Evolutionary conservation across 2,797 vertebrate species (phyloP), one percentile per base, ranked within the genome.

Genomic region (Ctenopoma multispine): DNA sequence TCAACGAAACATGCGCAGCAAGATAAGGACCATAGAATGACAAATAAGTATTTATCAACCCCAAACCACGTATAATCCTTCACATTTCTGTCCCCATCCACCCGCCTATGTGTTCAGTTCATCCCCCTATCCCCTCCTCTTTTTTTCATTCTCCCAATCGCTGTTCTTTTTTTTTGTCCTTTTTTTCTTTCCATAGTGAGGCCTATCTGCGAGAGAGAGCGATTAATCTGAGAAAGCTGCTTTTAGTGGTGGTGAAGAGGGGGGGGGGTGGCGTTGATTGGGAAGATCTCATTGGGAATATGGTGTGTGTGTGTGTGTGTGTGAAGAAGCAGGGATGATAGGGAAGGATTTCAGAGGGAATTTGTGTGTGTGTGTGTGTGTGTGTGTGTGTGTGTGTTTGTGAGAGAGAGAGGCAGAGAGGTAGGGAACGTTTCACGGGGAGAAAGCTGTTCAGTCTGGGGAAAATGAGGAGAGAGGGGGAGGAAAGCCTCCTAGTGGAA

Each of bases 31-130:
- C 82, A 58, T 72, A 90, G 91, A 93, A 92, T 86, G 82, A 92
- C 87, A 93, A 92, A 89, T 90, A 92, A 92, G 90, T 92, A 90
- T 93, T 94, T 93, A 94, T 93, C 91, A 88, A 93, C 53, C 77
- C 85, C 88, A 92, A 92, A 92, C 80, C 92, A 93, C 72, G 63
- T 90, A 90, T 94, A 95, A 94, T 95, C 92, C 92, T 73, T 81
- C 86, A 75, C 84, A 87, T 89, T 84, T 83, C 77, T 79, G 69
- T 83, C 84, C 87, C 86, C 76, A 50, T 66, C 76, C 86, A 14
- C 77, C 80, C 63, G 31, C 58, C 66, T 70, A 72, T 65, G 69
- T 65, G 62, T 49, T 82, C 77, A 29, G 49, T 71, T 79, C 81
- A 84, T 77, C 81, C 80, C 73, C 62, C 66, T 5, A 23, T 69